Evolutionary conservation across 1,140 invertebrate species (phyloP).

Genomic region (Palaemon carinicauda): DNA sequence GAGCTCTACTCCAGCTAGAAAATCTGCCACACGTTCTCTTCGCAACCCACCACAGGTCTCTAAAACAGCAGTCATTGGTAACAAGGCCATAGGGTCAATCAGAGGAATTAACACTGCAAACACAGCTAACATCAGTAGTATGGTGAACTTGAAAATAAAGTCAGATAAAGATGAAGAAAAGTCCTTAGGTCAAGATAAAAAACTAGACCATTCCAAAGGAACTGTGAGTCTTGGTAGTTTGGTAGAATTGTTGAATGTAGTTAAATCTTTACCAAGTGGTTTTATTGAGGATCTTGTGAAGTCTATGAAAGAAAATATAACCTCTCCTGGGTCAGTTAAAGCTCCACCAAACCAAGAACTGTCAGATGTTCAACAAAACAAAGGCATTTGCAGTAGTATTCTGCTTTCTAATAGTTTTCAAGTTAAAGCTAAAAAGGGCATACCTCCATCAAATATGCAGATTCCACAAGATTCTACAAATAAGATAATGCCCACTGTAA

Average conservation of each 20-base stretch:
- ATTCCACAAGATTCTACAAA: neutral
- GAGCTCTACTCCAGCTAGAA: neutral
- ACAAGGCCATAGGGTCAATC: neutral
- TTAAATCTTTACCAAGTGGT: conserved; percentile 8
- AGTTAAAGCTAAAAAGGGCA: neutral
- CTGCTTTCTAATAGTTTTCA: neutral
- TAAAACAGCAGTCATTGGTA: neutral
- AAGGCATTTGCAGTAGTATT: neutral
- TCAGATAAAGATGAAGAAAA: conserved; percentile 2
- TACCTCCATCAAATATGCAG: neutral
- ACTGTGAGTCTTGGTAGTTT: conserved; percentile 28
- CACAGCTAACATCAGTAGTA: neutral
- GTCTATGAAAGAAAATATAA: conserved; percentile 38
- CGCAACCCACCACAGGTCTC: neutral
- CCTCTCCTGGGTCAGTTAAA: neutral
- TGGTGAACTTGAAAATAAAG: neutral
- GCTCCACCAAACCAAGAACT: neutral
- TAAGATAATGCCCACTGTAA: neutral
- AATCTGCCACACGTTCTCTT: neutral
- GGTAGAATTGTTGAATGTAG: conserved; percentile 37
- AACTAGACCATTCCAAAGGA: neutral
- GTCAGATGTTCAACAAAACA: too few relatives aligned
- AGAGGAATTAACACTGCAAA: neutral
- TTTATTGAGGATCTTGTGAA: conserved; percentile 29
- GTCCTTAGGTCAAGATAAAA: neutral